Base-by-base conservation (phyloP, 1,140 invertebrate genomes). In the Magallana ariakensis region DNA sequence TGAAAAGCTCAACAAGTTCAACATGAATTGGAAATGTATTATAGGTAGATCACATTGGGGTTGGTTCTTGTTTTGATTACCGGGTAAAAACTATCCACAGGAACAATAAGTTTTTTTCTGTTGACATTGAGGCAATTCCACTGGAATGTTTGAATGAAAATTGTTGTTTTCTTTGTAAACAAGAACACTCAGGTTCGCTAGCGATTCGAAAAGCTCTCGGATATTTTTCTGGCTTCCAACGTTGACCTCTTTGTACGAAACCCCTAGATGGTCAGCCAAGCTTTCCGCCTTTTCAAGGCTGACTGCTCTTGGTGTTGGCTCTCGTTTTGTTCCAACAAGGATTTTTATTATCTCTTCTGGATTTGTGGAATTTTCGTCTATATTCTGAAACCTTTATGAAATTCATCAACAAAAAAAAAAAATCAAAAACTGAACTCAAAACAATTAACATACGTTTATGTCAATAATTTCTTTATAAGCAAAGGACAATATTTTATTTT, bases 221-320 rank as follows among this genome's bases (percentile, higher is more conserved):
- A 87, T 60, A 19, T 66, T 87, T 8, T 81, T 46, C 46, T 66
- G 22, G 15, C 22, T 83, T 15, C 84, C 86, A 75, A 56, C 15
- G 56, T 60, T 54, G 7, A 87, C 66, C 46, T 87, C 87, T 66
- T 80, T 60, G 56, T 87, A 87, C 11, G 87, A 83, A 19, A 87
- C 16, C 33, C 83, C 83, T 26, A 87, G 19, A 46, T 87, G 82
- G 57, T 85, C 83, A 13, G 87, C 87, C 46, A 87, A 19, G 11
- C 55, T 85, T 19, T 60, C 83, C 8, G 87, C 87, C 81, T 46
- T 84, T 85, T 85, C 87, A 13, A 10, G 53, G 11, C 54, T 54
- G 2, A 87, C 83, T 6, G 62, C 87, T 70, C 87, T 75, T 6
- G 55, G 6, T 19, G 10, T 19, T 16, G 70, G 8, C 11, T 58